Conservation (phyloP, 2,888 invertebrate species). For the Drosophila ezoana region DNA sequence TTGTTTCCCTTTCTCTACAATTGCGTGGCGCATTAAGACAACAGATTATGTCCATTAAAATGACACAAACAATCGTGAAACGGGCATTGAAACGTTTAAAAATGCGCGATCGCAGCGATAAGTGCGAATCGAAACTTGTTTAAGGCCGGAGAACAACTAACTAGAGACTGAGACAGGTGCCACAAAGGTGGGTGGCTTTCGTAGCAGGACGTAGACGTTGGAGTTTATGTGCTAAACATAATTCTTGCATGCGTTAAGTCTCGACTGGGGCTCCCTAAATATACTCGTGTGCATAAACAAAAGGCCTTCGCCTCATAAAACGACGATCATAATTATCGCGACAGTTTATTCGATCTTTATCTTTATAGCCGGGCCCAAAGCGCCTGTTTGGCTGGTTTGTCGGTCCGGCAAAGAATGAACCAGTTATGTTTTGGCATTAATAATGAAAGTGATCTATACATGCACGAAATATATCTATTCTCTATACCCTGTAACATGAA, state of each 20-base stretch:
- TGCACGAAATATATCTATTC: background rate
- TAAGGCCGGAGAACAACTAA: slow-evolving; percentile 2
- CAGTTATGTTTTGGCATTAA: slow-evolving; percentile 9
- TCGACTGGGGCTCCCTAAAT: background rate
- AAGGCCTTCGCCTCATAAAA: slow-evolving; percentile 15
- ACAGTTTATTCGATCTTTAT: slow-evolving; percentile 72
- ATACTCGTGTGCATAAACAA: slow-evolving; percentile 29
- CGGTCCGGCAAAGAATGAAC: slow-evolving; percentile 26
- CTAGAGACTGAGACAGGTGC: slow-evolving; percentile 1
- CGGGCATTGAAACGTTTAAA: slow-evolving; percentile 22
- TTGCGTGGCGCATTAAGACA: background rate
- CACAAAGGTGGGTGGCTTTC: slow-evolving; percentile 29
- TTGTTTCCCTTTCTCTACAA: slow-evolving; percentile 5
- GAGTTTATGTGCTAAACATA: slow-evolving; percentile 19
- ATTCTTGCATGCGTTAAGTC: slow-evolving; percentile 8
- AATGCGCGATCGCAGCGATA: slow-evolving; percentile 30
- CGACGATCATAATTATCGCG: slow-evolving; percentile 49
- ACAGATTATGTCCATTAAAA: slow-evolving; percentile 12
- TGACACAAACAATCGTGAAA: slow-evolving; percentile 22
- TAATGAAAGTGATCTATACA: slow-evolving; percentile 2
- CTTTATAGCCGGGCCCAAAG: slow-evolving; percentile 48
- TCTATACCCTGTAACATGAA: background rate
- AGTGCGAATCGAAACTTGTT: slow-evolving; percentile 40
- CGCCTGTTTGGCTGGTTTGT: slow-evolving; percentile 61
- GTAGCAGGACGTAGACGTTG: slow-evolving; percentile 21